phyloP scores from a whole-genome alignment of 2,797 vertebrate genomes.

The Siniperca undulata region DNA sequence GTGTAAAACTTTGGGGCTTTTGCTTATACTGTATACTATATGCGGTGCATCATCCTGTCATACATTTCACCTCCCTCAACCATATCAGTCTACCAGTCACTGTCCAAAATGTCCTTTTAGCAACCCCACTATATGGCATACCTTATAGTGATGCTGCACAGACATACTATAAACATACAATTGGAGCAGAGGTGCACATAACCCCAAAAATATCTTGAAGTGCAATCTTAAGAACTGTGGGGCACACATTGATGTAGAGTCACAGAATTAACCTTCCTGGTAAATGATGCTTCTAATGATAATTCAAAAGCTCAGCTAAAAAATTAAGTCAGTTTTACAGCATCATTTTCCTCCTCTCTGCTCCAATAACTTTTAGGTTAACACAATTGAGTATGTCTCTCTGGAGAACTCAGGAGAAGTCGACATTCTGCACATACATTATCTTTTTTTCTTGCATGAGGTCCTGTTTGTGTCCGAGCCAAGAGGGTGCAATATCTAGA shows the following conservation, averaged over 20 bases:
- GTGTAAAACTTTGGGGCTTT: neutral
- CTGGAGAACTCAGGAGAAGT: conserved; percentile 27
- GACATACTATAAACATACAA: neutral
- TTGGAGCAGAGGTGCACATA: neutral
- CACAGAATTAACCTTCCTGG: neutral
- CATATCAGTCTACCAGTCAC: neutral
- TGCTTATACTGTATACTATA: neutral
- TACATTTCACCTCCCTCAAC: neutral
- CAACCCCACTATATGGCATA: neutral
- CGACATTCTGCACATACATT: conserved; percentile 35
- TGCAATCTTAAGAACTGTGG: neutral
- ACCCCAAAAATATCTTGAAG: neutral
- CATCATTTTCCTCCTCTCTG: neutral
- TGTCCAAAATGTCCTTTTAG: neutral
- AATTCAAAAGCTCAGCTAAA: neutral
- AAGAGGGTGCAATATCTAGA: neutral
- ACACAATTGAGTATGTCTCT: conserved; percentile 5
- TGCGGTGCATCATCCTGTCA: neutral
- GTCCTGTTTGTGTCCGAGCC: conserved; percentile 2
- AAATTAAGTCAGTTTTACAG: neutral
- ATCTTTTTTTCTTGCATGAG: conserved; percentile 19
- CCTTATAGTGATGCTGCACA: neutral
- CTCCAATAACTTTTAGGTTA: conserved; percentile 15
- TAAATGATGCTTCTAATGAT: neutral
- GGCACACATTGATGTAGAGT: neutral